Base-by-base conservation (phyloP, 2,888 invertebrate species). In the Polymixis flavicincta region DNA sequence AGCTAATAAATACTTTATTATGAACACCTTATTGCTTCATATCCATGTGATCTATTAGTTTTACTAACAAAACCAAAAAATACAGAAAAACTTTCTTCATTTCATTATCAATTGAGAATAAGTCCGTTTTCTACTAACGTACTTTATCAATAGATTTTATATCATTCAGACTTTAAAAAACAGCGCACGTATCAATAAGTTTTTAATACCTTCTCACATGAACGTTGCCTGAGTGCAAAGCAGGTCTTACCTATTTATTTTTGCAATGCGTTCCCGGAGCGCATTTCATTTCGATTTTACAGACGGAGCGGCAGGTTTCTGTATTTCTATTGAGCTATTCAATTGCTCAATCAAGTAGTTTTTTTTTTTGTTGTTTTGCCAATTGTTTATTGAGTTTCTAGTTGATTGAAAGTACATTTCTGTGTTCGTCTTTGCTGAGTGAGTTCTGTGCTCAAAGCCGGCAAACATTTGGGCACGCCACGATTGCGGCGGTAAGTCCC, bases 161-260 rank as follows among this genome's bases (percentile, higher is more conserved):
- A 50, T 28, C 50, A 45, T 32, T 48, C 42, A 70, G 9, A 72
- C 50, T 76, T 76, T 32, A 57, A 52, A 75, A 82, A 65, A 57
- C 82, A 19, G 63, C 28, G 71, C 78, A 85, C 85, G 86, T 86
- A 77, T 74, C 76, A 71, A 82, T 78, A 84, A 82, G 71, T 78
- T 80, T 82, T 78, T 84, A 86, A 86, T 86, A 84, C 80, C 75
- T 76, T 69, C 76, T 64, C 67, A 50, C 65, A 64, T 70, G 73
- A 73, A 84, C 80, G 77, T 86, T 71, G 60, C 76, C 48, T 55
- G 81, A 78, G 71, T 79, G 66, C 59, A 45, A 76, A 73, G 61
- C 50, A 66, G 78, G 60, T 68, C 22, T 78, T 83, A 22, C 22
- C 7, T 52, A 78, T 83, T 75, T 86, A 81, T 85, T 86, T 84